Evolutionary conservation across 2,113 vertebrate genomes (phyloP).

Genomic region (Oxyura jamaicensis): DNA sequence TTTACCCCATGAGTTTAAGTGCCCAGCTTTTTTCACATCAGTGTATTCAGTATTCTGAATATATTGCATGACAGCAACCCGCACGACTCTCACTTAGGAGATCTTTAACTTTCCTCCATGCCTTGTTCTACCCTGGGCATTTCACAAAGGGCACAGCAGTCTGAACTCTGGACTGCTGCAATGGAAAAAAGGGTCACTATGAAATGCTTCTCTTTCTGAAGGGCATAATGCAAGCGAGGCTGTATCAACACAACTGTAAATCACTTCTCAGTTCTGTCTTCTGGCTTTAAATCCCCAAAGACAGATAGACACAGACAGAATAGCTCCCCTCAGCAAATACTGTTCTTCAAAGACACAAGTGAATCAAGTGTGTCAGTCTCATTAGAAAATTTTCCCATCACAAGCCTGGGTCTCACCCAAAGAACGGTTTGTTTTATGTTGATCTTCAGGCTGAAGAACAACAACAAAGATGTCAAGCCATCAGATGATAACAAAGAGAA

Average conservation of each 20-base stretch:
- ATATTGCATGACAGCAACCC: constrained; percentile 14
- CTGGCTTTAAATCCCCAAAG: not conserved
- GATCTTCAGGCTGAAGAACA: not conserved
- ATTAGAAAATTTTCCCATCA: not conserved
- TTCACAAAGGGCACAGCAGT: not conserved
- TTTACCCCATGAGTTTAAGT: not conserved
- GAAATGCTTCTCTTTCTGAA: not conserved
- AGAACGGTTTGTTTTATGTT: not conserved
- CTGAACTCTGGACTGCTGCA: not conserved
- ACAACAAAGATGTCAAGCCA: not conserved
- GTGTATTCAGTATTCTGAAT: not conserved
- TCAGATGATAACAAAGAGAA: not conserved
- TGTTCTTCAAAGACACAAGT: not conserved
- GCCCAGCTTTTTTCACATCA: not conserved
- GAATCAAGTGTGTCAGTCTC: not conserved
- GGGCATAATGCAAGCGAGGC: fast-evolving
- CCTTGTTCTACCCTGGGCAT: not conserved
- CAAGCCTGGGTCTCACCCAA: not conserved
- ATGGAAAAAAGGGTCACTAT: not conserved
- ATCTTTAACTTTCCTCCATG: not conserved
- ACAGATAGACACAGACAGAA: not conserved
- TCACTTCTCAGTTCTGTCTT: not conserved
- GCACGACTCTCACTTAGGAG: not conserved
- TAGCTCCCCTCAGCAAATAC: not conserved
- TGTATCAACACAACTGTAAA: not conserved